phyloP scores from a whole-genome alignment of 2,888 invertebrate species.

The Drosophila antonietae region DNA sequence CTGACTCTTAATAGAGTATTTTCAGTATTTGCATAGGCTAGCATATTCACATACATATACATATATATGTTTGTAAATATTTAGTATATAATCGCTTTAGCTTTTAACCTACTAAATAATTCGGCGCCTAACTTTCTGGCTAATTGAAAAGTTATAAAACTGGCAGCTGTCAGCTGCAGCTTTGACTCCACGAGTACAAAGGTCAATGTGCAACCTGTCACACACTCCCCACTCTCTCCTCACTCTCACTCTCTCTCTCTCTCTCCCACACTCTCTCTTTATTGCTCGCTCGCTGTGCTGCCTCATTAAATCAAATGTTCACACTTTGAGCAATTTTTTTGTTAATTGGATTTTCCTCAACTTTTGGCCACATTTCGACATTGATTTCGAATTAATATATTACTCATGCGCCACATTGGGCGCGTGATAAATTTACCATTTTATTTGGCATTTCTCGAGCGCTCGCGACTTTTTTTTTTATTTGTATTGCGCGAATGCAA shows the following conservation, averaged over 20 bases:
- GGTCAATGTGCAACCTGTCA: constrained; percentile 33
- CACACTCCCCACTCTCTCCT: background rate
- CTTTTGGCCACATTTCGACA: constrained; percentile 37
- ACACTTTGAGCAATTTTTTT: constrained; percentile 24
- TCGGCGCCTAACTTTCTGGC: constrained; percentile 41
- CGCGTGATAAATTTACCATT: constrained; percentile 70
- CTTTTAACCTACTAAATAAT: constrained; percentile 36
- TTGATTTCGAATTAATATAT: constrained; percentile 58
- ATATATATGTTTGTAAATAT: background rate
- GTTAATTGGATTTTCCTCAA: constrained; percentile 14
- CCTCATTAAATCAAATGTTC: constrained; percentile 12
- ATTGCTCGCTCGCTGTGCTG: background rate
- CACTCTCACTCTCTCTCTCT: background rate
- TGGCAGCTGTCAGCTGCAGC: constrained; percentile 15
- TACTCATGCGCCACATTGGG: constrained; percentile 29
- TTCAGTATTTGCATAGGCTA: constrained; percentile 3
- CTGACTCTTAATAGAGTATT: background rate
- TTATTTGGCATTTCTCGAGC: constrained; percentile 66
- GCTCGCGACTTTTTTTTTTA: background rate
- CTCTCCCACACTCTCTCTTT: background rate
- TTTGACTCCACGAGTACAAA: background rate
- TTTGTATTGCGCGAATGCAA: constrained; percentile 61
- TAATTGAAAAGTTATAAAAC: constrained; percentile 66
- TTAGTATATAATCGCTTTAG: constrained; percentile 5
- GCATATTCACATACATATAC: background rate